Conservation (phyloP, 2,888 invertebrate genomes). For the Molanna angustata region DNA sequence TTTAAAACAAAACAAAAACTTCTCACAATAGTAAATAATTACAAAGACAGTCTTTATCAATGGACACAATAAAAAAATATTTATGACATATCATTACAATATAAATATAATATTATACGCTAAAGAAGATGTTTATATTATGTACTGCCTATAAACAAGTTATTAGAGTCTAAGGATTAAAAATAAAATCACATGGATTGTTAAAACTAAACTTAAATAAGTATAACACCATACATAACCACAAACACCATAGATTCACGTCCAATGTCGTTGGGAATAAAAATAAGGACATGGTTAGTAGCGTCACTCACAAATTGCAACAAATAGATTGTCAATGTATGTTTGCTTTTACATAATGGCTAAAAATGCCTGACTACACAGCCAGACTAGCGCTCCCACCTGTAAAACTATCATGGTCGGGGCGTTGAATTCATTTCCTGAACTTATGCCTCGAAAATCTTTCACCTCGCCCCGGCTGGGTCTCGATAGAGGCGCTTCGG, state of each 20-base stretch:
- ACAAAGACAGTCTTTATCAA: neutral
- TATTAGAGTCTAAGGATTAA: too few species aligned
- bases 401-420: too few species aligned
- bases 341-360: too few species aligned
- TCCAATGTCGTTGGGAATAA: too few species aligned
- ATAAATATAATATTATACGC: neutral
- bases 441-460: conserved; percentile 25
- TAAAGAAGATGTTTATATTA: neutral
- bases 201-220: neutral
- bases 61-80: neutral
- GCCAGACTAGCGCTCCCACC: too few species aligned
- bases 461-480: conserved; percentile 32
- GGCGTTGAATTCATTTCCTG: too few species aligned
- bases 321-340: too few species aligned
- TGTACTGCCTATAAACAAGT: neutral
- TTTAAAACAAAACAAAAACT: neutral
- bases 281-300: too few species aligned
- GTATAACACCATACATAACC: too few species aligned
- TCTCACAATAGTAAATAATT: neutral
- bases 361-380: too few species aligned
- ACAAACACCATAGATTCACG: too few species aligned
- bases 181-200: neutral
- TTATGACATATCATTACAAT: neutral
- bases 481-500: conserved; percentile 41
- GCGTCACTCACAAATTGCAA: too few species aligned